Conservation (phyloP, 2,113 vertebrate species). For the Bubo blakistoni region DNA sequence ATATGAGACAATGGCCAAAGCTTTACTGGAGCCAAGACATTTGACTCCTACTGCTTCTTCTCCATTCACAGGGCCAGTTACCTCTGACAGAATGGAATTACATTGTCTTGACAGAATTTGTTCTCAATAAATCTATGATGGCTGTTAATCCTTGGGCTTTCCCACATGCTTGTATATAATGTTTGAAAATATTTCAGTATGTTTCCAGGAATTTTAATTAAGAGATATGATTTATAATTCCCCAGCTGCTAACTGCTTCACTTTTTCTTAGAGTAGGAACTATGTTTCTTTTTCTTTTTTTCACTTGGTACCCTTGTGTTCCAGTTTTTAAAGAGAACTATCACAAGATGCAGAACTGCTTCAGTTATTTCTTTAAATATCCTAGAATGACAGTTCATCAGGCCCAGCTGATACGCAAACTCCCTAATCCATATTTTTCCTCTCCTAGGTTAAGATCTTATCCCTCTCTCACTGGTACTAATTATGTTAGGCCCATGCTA, state of each 20-base stretch:
- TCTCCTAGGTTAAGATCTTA: neutral
- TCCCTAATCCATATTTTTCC: neutral
- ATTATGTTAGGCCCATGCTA: neutral
- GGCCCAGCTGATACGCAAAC: neutral
- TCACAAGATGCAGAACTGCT: neutral
- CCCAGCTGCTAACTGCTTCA: neutral
- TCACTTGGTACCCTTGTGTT: neutral
- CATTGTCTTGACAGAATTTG: neutral
- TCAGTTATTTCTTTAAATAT: neutral
- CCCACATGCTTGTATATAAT: neutral
- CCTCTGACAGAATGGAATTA: neutral
- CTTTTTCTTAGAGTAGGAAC: neutral
- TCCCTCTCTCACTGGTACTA: neutral
- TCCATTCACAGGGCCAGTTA: neutral
- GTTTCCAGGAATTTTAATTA: conserved; percentile 4
- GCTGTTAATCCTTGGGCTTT: neutral
- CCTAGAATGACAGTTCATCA: neutral
- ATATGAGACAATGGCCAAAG: neutral
- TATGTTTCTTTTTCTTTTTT: neutral
- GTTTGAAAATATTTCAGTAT: neutral
- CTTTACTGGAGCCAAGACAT: neutral
- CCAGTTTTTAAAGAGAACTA: neutral
- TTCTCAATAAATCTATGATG: neutral
- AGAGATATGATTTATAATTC: neutral
- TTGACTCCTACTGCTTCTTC: neutral